Evolutionary conservation across 2,888 invertebrate species (phyloP).

Genomic region (Leptinotarsa peninsularis): DNA sequence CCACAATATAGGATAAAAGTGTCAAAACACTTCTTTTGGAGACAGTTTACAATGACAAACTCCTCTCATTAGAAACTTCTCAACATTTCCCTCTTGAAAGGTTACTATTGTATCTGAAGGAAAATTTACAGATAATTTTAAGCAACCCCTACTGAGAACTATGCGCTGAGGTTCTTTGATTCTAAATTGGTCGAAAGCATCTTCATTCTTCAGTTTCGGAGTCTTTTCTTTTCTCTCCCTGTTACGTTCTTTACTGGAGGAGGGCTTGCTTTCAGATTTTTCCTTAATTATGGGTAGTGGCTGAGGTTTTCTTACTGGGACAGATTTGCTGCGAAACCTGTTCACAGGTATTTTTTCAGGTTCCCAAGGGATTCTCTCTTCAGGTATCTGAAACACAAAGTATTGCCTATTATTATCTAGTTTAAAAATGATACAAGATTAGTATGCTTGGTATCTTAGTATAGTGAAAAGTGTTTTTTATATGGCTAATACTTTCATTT

Average conservation of each 20-base stretch:
- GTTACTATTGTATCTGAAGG: conserved; percentile 62
- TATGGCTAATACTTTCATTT: too few relatives aligned
- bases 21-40: conserved; percentile 26
- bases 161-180: conserved; percentile 57
- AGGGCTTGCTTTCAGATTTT: conserved; percentile 34
- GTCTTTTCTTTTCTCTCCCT: not conserved
- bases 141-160: conserved; percentile 59
- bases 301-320: conserved; percentile 50
- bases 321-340: conserved; percentile 56
- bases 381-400: conserved; percentile 57
- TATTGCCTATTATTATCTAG: too few relatives aligned
- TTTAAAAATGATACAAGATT: too few relatives aligned
- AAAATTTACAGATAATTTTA: conserved; percentile 63
- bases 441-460: too few relatives aligned
- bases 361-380: conserved; percentile 65
- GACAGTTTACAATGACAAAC: conserved; percentile 51
- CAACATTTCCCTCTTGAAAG: conserved; percentile 56
- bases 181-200: conserved; percentile 26
- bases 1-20: not conserved
- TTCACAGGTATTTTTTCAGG: conserved; percentile 57
- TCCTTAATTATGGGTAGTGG: conserved; percentile 41
- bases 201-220: not conserved
- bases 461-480: too few relatives aligned
- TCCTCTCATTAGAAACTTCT: conserved; percentile 54
- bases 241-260: conserved; percentile 25